Evolutionary conservation across 2,888 invertebrate species (phyloP), one percentile per base, ranked within the genome.

Genomic region (Drosophila longiperda): DNA sequence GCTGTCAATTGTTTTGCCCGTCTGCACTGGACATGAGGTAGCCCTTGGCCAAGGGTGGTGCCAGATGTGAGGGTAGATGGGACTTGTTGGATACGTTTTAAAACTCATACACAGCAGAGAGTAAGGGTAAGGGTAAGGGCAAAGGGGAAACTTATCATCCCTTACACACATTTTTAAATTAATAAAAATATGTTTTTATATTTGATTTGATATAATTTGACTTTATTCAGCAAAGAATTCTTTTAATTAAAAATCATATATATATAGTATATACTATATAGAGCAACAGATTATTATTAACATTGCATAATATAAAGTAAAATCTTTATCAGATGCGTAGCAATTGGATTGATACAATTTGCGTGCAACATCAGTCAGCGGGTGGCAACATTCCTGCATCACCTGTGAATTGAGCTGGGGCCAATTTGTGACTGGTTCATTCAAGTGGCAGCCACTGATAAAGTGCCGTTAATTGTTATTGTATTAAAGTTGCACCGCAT

Each of bases 1-100:
- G 80, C 80, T 75, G 78, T 78, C 78, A 80, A 80, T 78, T 78
- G 71, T 80, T 80, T 38, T 68, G 60, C 20, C 36, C 53, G 58
- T 71, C 76, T 80, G 71, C 61, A 58, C 23, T 71, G 76, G 76
- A 78, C 80, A 66, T 32, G 58, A 66, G 63, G 53, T 33, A 66
- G 57, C 42, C 59, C 59, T 62, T 52, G 33, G 36, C 32, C 40
- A n/a, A 40, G 15, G 23, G 45, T 45, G 23, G 1, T 29, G 8
- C 8, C 23, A 7, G 4, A 23, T 23, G 15, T 45, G 45, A n/a
- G n/a, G 40, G 11, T 42, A 42, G n/a, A 0, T 45, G 26, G 26
- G 7, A 5, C 11, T 20, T 33, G 34, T 17, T 53, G 20, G 17
- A 8, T 15, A 53, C 11, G 33, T 53, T 53, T 53, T 1, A n/a